Base-by-base conservation (phyloP, 2,888 invertebrate species). In the Plemyria rubiginata region DNA sequence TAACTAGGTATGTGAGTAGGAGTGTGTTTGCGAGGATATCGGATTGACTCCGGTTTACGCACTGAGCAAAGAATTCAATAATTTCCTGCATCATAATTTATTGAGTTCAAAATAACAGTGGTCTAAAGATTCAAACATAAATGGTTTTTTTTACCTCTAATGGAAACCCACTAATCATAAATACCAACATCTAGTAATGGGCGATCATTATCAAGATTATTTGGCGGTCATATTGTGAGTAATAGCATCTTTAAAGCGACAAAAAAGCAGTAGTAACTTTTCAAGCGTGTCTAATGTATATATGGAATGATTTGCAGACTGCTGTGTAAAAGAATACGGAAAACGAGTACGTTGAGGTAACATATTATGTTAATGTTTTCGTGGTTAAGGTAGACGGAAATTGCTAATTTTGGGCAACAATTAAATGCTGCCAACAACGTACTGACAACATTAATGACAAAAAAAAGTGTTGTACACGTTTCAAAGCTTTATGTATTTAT, bases 311-410 rank as follows among this genome's bases (percentile, higher is more conserved):
- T 67, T 62, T 65, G 60, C 54, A 60, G 52, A 62, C 62, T 51
- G 51, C 61, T 60, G 38, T 22, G 51, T 54, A 62, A 68, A 65
- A 69, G 64, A 65, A 66, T 66, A 64, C 67, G 69, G 66, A 70
- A 68, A 71, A 68, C 60, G 15, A 32, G 50, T 63, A 60, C 60
- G 46, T 58, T 45, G 52, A 41, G 48, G 54, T 63, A 40, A 60
- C 36, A 38, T 38, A 56, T 62, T 64, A 62, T 65, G 52, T 66
- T 62, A 65, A 66, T 60, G 63, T 41, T 58, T 49, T 43, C 65
- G 57, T 65, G 43, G 62, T 65, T 64, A 67, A 50, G 36, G 40
- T 13, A 49, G 62, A 64, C 67, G 66, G 66, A 71, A 66, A 68
- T 64, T 48, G 43, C 65, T 64, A 52, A 65, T 71, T 69, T 63